phyloP scores from a whole-genome alignment of 2,888 invertebrate genomes.

The Mimumesa dahlbomi region DNA sequence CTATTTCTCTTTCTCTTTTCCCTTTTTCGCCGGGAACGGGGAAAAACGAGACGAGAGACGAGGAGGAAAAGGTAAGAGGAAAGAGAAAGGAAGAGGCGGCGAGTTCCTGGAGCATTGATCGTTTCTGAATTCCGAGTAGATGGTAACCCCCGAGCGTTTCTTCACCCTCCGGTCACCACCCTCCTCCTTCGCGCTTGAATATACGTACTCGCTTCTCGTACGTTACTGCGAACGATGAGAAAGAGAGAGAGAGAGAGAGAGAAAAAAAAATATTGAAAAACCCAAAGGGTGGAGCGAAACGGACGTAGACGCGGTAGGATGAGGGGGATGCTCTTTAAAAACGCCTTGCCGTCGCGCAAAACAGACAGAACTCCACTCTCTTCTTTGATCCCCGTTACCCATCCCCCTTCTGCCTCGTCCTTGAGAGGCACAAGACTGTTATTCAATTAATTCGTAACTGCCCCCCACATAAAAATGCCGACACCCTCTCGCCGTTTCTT shows the following conservation, averaged over 20 bases:
- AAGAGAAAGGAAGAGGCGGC: constrained; percentile 52
- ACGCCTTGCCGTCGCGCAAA: constrained; percentile 47
- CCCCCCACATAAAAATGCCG: constrained; percentile 58
- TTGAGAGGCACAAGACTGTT: constrained; percentile 59
- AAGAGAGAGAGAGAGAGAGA: constrained; percentile 19
- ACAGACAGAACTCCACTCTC: constrained; percentile 53
- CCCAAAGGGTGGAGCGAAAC: constrained; percentile 1
- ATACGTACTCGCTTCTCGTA: constrained; percentile 41
- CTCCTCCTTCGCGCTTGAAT: constrained; percentile 30
- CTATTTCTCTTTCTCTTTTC: constrained; percentile 5
- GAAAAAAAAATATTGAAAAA: constrained; percentile 41
- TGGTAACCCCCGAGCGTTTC: constrained; percentile 67
- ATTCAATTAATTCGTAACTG: constrained; percentile 73
- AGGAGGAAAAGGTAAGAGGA: constrained; percentile 44
- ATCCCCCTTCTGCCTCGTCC: constrained; percentile 23
- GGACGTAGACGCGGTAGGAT: constrained; percentile 1
- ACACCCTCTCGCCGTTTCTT: constrained; percentile 33
- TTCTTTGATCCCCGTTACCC: constrained; percentile 47
- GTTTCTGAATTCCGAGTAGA: constrained; percentile 78
- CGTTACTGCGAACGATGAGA: constrained; percentile 29
- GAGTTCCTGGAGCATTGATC: constrained; percentile 74
- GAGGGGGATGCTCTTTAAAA: constrained; percentile 45
- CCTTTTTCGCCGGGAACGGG: constrained; percentile 30
- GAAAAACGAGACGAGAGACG: constrained; percentile 52
- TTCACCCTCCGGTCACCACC: constrained; percentile 54